phyloP scores from a whole-genome alignment of 1,140 invertebrate genomes.

The Bombus confusus region DNA sequence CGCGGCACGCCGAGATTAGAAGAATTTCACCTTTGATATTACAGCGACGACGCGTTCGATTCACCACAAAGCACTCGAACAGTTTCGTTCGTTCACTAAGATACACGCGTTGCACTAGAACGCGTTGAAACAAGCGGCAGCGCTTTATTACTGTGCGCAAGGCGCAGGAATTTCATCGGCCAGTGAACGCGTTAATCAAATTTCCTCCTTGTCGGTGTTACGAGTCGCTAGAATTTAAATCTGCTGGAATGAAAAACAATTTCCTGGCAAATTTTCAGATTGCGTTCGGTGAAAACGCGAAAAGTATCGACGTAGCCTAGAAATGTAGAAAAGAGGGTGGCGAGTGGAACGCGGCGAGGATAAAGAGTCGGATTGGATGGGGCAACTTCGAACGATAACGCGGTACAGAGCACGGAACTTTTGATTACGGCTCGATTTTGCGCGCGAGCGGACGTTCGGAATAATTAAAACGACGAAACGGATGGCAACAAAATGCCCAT shows the following conservation, averaged over 20 bases:
- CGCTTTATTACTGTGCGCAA: no score
- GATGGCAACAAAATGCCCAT: slow-evolving; percentile 5
- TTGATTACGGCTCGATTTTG: slow-evolving; percentile 35
- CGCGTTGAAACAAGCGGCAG: no score
- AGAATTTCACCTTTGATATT: no score
- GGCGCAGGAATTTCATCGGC: no score
- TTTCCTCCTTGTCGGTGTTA: no score
- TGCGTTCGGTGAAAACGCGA: not conserved
- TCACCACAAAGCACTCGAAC: no score
- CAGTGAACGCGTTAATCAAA: no score
- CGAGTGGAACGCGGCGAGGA: not conserved
- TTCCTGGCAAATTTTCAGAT: not conserved
- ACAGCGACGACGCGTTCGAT: no score
- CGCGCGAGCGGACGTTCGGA: slow-evolving; percentile 35
- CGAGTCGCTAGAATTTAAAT: not conserved
- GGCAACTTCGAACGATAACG: slow-evolving; percentile 18
- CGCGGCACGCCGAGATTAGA: no score
- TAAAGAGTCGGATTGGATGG: slow-evolving; percentile 17
- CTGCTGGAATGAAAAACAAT: not conserved
- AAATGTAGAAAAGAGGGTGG: not conserved
- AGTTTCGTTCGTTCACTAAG: no score
- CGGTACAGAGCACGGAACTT: not conserved
- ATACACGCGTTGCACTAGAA: no score
- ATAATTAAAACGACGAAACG: slow-evolving; percentile 61
- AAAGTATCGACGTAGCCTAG: not conserved